Evolutionary conservation across 2,797 vertebrate genomes (phyloP), one percentile per base, ranked within the genome.

Genomic region (Peromyscus nudipes): DNA sequence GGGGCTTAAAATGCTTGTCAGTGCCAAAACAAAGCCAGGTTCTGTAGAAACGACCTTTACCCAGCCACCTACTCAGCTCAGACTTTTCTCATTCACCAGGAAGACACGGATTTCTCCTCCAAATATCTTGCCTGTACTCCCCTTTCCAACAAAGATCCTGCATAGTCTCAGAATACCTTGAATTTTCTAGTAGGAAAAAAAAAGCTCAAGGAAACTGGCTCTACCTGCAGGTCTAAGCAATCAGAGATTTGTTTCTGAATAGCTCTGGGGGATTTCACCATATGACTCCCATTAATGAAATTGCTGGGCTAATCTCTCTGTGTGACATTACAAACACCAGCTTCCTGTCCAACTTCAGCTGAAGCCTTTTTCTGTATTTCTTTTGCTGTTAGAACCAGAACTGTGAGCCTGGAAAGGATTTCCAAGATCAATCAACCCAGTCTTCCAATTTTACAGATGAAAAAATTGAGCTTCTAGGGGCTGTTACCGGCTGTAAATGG

Each of bases 251-350:
- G 95, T 96, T 97, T 91, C 92, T 96, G 96, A 97, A 97, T 87
- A 97, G 88, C 90, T 86, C 94, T 67, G 19, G 82, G 92, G 77
- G 75, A 95, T 96, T 97, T 97, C 85, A 83, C 95, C 96, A 96
- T 97, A 96, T 95, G 97, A 97, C 75, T 98, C 87, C 69, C 90
- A 97, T 98, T 97, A 97, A 89, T 91, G 91, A 97, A 98, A 97
- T 91, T 96, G 95, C 91, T 95, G 88, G 96, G 85, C 83, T 97
- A 97, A 97, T 98, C 95, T 95, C 82, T 96, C 85, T 31, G 29
- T 89, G 79, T 97, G 96, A 97, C 89, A 88, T 96, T 96, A 96
- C 94, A 98, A 97, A 97, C 95, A 97, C 55, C 76, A 96, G 80
- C 83, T 97, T 97, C 94, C 96, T 4, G 7, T 92, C 75, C 87